phyloP scores from a whole-genome alignment of 64 coral and sea anemone species.

The Porites lutea region DNA sequence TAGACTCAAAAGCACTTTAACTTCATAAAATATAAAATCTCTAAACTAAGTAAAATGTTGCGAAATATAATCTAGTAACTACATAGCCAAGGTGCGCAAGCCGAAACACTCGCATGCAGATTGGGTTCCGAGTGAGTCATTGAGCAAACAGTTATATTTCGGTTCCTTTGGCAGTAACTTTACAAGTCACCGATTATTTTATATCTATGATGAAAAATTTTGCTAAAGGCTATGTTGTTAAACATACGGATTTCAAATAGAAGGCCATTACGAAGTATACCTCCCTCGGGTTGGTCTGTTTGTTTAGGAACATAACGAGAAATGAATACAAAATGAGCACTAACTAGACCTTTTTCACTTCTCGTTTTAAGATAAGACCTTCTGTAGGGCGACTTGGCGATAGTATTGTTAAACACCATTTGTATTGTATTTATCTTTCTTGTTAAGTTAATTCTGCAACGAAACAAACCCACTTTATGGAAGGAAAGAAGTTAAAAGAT shows the following conservation, averaged over 20 bases:
- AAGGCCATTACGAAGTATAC: constrained; percentile 3
- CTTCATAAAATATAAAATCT: constrained; percentile 7
- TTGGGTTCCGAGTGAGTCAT: not conserved
- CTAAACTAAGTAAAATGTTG: not conserved
- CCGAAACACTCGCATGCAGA: not conserved
- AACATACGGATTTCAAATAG: not conserved
- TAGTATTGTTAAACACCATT: not conserved
- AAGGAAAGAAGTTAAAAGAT: not conserved
- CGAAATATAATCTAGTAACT: constrained; percentile 8
- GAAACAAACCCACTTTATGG: not conserved
- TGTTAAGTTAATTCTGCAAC: not conserved
- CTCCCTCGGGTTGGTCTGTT: constrained; percentile 13
- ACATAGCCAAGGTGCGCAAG: not conserved
- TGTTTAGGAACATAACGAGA: not conserved
- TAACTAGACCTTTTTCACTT: not conserved
- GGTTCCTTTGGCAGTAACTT: not conserved
- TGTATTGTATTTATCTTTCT: not conserved
- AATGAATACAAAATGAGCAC: constrained; percentile 3
- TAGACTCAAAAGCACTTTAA: not conserved
- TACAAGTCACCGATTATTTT: too few relatives aligned
- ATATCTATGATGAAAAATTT: not conserved
- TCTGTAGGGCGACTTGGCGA: too few relatives aligned
- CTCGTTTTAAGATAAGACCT: not conserved
- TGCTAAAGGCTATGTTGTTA: not conserved
- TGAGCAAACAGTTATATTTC: not conserved